These are phyloP conservation scores for Hoplostethus mediterraneus DNA, from an alignment of 2,797 vertebrate genomes.

Conservation along the genomic window DNA sequence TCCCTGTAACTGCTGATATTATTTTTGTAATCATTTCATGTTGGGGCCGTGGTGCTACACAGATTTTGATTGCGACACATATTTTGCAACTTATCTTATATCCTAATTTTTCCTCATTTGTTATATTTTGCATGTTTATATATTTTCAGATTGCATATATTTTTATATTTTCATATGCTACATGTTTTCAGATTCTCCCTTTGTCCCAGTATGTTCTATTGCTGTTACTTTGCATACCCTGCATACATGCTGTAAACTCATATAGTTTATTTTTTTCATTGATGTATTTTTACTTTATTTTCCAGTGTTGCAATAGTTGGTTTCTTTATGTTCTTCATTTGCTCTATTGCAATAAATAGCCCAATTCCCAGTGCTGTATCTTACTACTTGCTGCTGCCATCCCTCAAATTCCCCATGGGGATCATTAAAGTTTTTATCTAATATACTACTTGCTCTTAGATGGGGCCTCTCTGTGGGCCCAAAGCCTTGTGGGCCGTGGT, in stretches of 20 bases:
- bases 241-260: too few relatives aligned
- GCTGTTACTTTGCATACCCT: too few relatives aligned
- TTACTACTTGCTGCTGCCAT: not conserved
- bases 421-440: not conserved
- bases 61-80: too few relatives aligned
- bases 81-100: too few relatives aligned
- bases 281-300: too few relatives aligned
- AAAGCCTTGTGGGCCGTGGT: not conserved
- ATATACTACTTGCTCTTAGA: not conserved
- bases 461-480: conserved; percentile 28
- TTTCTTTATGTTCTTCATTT: not conserved
- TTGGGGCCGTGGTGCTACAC: not conserved
- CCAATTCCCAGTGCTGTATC: not conserved
- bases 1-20: not conserved
- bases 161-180: not conserved
- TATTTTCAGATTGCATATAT: not conserved
- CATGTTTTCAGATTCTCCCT: too few relatives aligned
- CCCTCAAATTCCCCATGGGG: not conserved
- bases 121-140: too few relatives aligned
- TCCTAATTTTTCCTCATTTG: too few relatives aligned
- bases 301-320: too few relatives aligned
- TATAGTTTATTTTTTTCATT: too few relatives aligned
- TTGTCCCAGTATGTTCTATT: too few relatives aligned
- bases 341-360: not conserved
- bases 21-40: not conserved